Conservation (phyloP, 2,797 vertebrate genomes). For the Cyclura pinguis region DNA sequence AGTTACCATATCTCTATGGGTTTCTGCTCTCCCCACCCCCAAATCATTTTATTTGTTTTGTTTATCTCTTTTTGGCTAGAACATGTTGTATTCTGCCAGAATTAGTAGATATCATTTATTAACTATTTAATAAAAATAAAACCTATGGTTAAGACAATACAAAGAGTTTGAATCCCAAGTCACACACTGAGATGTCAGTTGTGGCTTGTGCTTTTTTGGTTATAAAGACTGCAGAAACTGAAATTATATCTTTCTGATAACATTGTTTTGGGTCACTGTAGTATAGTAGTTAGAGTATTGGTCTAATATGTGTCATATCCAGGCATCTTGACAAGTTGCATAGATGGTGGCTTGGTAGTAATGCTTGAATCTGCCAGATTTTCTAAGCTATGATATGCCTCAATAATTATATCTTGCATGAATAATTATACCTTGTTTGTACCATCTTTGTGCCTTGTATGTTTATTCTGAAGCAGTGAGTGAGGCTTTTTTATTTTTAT, state of each 20-base stretch:
- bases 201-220: not conserved
- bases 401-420: too few relatives aligned
- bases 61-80: not conserved
- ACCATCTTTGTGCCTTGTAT: not conserved
- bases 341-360: too few relatives aligned
- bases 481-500: not conserved
- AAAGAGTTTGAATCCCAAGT: not conserved
- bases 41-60: constrained; percentile 5
- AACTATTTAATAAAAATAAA: not conserved
- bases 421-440: too few relatives aligned
- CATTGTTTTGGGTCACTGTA: too few relatives aligned
- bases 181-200: not conserved
- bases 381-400: too few relatives aligned
- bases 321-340: too few relatives aligned
- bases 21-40: not conserved
- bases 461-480: not conserved
- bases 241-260: not conserved
- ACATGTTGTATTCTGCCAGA: not conserved
- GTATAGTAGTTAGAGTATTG: too few relatives aligned
- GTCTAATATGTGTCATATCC: too few relatives aligned
- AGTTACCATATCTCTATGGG: constrained; percentile 24
- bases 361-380: too few relatives aligned
- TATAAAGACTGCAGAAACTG: not conserved
- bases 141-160: not conserved
- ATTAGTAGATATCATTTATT: not conserved